These are phyloP conservation scores for Tachysurus vachellii DNA, from an alignment of 2,113 vertebrate genomes.

Conservation along the genomic window DNA sequence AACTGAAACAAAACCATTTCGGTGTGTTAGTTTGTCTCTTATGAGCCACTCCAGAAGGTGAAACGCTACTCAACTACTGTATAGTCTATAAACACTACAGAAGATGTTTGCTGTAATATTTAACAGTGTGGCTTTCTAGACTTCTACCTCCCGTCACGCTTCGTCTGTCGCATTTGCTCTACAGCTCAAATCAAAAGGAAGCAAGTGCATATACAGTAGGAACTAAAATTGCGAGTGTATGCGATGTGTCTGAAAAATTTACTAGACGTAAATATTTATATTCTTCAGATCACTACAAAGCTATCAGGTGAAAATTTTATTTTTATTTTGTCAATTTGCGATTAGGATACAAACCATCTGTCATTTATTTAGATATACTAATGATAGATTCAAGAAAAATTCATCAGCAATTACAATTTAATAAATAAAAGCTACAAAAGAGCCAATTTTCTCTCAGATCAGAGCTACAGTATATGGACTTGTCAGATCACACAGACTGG, in stretches of 20 bases:
- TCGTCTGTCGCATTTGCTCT: background rate
- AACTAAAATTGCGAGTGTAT: background rate
- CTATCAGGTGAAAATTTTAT: background rate
- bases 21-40: background rate
- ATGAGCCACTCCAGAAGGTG: background rate
- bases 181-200: background rate
- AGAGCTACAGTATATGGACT: too few relatives aligned
- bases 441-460: too few relatives aligned
- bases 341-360: background rate
- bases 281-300: background rate
- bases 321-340: background rate
- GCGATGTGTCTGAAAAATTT: background rate
- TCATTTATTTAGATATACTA: background rate
- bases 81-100: background rate
- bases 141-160: background rate
- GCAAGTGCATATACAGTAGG: background rate
- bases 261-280: background rate
- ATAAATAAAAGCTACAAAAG: background rate
- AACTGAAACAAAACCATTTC: constrained; percentile 68
- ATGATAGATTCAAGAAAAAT: background rate
- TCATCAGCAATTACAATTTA: background rate
- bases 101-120: background rate
- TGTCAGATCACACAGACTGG: too few relatives aligned
- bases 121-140: background rate
- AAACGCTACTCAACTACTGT: background rate